Percentiles rank a stretch among this genome's conserved stretches.
phyloP scores from a whole-genome alignment of 2,113 vertebrate species.

The Numida meleagris region DNA sequence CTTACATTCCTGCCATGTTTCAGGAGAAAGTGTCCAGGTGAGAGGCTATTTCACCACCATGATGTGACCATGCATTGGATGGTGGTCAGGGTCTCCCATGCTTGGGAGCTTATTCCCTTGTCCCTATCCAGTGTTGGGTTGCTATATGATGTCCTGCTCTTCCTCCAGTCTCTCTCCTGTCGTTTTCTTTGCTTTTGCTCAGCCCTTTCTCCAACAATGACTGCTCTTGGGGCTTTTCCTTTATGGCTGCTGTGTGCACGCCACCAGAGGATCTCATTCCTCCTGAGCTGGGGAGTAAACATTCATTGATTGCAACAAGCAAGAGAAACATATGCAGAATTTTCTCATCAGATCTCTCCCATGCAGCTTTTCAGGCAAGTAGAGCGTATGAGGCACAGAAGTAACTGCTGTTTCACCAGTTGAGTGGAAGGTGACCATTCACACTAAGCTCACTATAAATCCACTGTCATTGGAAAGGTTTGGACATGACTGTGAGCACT shows the following conservation, averaged over 20 bases:
- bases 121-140: accelerated
- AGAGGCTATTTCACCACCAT: not conserved
- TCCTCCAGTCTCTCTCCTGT: not conserved
- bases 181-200: not conserved
- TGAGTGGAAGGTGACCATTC: not conserved
- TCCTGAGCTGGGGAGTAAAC: accelerated
- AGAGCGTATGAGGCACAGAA: not conserved
- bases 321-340: not conserved
- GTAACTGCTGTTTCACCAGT: not conserved
- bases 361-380: not conserved
- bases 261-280: not conserved
- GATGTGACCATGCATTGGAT: not conserved
- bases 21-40: not conserved
- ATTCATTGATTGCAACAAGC: not conserved
- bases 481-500: not conserved
- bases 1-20: not conserved
- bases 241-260: accelerated
- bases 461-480: not conserved
- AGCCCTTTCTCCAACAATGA: not conserved
- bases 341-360: not conserved
- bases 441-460: not conserved
- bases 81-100: accelerated
- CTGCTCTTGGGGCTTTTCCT: not conserved
- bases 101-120: not conserved
- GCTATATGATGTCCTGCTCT: accelerated